These are phyloP conservation scores for Colistium nudipinnis DNA, from an alignment of 2,113 vertebrate genomes.

Conservation along the genomic window DNA sequence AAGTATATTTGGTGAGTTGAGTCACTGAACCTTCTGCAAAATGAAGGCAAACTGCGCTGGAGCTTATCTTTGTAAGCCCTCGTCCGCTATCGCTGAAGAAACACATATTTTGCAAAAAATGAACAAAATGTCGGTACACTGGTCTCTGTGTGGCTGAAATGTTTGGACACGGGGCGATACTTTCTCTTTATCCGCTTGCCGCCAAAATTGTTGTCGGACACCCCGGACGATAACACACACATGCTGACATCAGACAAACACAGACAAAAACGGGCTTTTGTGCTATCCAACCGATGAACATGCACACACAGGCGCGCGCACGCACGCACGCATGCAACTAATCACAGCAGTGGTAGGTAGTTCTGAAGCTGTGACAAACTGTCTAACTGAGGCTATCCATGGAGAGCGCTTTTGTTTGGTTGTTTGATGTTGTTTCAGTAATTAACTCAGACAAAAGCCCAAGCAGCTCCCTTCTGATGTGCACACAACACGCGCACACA, in stretches of 20 bases:
- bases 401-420: conserved; percentile 49
- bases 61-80: conserved; percentile 20
- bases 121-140: neutral
- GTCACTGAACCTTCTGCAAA: neutral
- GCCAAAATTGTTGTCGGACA: conserved; percentile 55
- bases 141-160: conserved; percentile 16
- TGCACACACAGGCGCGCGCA: neutral
- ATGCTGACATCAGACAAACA: conserved; percentile 26
- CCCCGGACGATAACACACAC: conserved; percentile 38
- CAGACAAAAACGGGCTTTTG: conserved; percentile 27
- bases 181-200: conserved; percentile 56
- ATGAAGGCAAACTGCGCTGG: conserved; percentile 1
- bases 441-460: conserved; percentile 68
- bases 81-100: neutral
- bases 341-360: conserved; percentile 35
- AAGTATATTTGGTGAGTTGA: neutral
- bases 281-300: conserved; percentile 29
- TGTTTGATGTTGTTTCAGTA: conserved; percentile 66
- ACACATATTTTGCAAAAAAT: conserved; percentile 7
- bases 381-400: conserved; percentile 44
- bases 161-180: conserved; percentile 31
- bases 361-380: conserved; percentile 60
- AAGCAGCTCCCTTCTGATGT: conserved; percentile 49
- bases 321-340: conserved; percentile 29
- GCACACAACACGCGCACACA: conserved; percentile 24